Conservation (phyloP, 2,888 invertebrate species). For the Acanthosoma haemorrhoidale region DNA sequence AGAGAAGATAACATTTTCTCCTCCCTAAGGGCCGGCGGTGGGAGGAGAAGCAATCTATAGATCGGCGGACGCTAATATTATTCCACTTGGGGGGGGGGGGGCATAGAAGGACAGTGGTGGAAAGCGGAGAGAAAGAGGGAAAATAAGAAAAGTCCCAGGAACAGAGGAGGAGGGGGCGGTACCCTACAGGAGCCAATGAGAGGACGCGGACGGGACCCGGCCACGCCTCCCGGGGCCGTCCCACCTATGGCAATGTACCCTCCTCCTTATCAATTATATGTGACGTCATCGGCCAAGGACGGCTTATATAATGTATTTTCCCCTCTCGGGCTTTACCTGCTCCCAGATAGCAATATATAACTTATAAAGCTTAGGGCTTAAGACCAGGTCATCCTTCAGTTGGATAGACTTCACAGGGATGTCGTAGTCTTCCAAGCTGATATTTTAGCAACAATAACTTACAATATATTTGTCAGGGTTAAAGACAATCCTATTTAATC, state of each 20-base stretch:
- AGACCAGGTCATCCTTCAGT: neutral
- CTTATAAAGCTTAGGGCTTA: too few relatives aligned
- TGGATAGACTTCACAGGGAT: neutral
- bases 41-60: slow-evolving; percentile 13
- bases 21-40: neutral
- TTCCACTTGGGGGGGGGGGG: slow-evolving; percentile 1
- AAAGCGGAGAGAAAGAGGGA: slow-evolving; percentile 13
- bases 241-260: slow-evolving; percentile 24
- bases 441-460: too few relatives aligned
- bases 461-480: too few relatives aligned
- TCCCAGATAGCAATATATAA: too few relatives aligned
- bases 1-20: slow-evolving; percentile 11
- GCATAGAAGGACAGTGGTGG: neutral
- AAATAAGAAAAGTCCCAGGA: slow-evolving; percentile 25
- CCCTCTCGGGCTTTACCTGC: neutral
- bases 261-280: slow-evolving; percentile 6
- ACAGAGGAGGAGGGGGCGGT: slow-evolving; percentile 20
- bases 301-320: neutral
- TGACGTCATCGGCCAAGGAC: neutral
- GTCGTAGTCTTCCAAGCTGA: slow-evolving; percentile 4
- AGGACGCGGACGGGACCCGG: neutral
- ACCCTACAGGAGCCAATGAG: slow-evolving; percentile 20
- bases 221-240: slow-evolving; percentile 20
- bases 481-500: too few relatives aligned
- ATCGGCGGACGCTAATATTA: neutral